These are phyloP conservation scores for Xenopus borealis DNA, from an alignment of 2,113 vertebrate species.

Conservation along the genomic window DNA sequence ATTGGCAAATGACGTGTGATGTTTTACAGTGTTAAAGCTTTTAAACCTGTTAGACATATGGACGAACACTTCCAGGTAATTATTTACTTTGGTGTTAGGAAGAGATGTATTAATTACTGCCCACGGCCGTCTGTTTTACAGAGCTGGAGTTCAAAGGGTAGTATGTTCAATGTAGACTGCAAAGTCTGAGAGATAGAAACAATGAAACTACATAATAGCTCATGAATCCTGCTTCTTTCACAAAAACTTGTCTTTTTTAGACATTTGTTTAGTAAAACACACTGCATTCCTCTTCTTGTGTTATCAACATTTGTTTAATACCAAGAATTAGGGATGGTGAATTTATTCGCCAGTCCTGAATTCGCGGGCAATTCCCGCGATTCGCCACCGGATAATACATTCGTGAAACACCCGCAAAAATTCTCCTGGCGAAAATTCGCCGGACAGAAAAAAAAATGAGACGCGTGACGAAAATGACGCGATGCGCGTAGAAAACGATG, in stretches of 20 bases:
- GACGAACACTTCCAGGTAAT: not conserved
- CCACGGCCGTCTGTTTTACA: conserved; percentile 1
- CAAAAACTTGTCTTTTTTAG: not conserved
- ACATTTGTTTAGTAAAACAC: too few relatives aligned
- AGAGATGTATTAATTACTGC: conserved; percentile 10
- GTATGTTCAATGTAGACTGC: not conserved
- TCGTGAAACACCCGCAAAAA: too few relatives aligned
- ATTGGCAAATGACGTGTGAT: not conserved
- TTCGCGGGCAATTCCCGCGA: too few relatives aligned
- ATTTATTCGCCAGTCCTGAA: too few relatives aligned
- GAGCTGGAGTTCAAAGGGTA: conserved; percentile 7
- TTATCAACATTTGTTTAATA: too few relatives aligned
- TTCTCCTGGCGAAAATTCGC: too few relatives aligned
- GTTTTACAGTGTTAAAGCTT: conserved; percentile 8
- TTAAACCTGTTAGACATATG: conserved; percentile 16
- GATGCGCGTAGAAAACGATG: too few relatives aligned
- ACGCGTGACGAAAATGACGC: too few relatives aligned
- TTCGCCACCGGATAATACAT: too few relatives aligned
- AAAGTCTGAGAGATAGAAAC: not conserved
- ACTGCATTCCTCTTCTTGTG: too few relatives aligned
- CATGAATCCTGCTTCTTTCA: not conserved
- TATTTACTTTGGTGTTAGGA: conserved; percentile 11
- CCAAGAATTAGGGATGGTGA: too few relatives aligned
- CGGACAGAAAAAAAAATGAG: too few relatives aligned
- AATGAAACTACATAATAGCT: not conserved